phyloP scores from a whole-genome alignment of 1,140 invertebrate species.

The Zaprionus ghesquierei region DNA sequence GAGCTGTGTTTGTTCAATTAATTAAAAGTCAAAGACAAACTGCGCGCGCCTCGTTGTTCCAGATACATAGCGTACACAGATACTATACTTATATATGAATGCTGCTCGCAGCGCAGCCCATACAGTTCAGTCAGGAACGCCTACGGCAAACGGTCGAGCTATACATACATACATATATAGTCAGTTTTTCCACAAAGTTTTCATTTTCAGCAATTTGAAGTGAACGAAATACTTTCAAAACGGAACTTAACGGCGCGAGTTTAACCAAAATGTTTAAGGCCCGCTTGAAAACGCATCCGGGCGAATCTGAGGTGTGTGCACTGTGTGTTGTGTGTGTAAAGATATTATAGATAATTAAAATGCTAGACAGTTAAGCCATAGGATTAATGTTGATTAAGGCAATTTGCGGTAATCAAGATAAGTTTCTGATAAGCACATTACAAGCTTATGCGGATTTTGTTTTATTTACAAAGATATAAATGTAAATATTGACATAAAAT shows the following conservation, averaged over 20 bases:
- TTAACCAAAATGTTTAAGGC: slow-evolving; percentile 77
- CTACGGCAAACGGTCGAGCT: slow-evolving; percentile 23
- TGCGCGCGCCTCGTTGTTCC: slow-evolving; percentile 18
- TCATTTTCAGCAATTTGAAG: slow-evolving; percentile 5
- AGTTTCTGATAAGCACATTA: not conserved
- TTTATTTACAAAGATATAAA: not conserved
- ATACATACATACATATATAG: no score
- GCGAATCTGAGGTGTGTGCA: slow-evolving; percentile 61
- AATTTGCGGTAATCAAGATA: not conserved
- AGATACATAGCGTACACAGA: not conserved
- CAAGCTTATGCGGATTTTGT: not conserved
- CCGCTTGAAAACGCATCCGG: slow-evolving; percentile 70
- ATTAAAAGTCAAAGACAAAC: slow-evolving; percentile 65
- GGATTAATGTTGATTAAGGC: not conserved
- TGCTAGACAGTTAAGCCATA: not conserved
- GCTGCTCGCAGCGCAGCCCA: slow-evolving; percentile 20
- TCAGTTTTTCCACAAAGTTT: not conserved
- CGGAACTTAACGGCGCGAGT: slow-evolving; percentile 73
- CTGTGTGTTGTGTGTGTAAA: not conserved
- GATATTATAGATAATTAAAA: not conserved
- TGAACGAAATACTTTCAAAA: slow-evolving; percentile 56
- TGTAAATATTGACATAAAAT: not conserved
- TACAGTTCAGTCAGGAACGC: slow-evolving; percentile 55
- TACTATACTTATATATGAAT: slow-evolving; percentile 50
- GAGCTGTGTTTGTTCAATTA: slow-evolving; percentile 67